These are phyloP conservation scores for Cichlasoma orientale DNA, from an alignment of 2,797 vertebrate species.

Conservation along the genomic window DNA sequence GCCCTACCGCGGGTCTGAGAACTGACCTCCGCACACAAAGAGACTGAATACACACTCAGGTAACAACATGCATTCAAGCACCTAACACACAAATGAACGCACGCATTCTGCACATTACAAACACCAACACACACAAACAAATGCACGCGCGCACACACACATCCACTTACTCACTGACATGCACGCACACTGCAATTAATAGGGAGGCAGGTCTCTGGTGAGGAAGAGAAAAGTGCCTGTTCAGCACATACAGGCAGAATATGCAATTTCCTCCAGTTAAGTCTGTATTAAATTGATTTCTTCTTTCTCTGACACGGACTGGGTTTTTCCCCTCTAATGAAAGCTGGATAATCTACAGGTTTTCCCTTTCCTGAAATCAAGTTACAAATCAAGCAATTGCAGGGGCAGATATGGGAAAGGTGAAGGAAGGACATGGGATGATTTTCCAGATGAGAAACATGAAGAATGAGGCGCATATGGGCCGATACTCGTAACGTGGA, in stretches of 20 bases:
- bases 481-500: constrained; percentile 51
- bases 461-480: constrained; percentile 61
- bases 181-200: constrained; percentile 76
- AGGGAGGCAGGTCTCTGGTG: constrained; percentile 78
- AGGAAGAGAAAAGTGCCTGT: constrained; percentile 79
- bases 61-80: constrained; percentile 23
- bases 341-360: constrained; percentile 87
- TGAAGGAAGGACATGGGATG: constrained; percentile 76
- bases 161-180: constrained; percentile 47
- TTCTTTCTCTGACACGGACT: constrained; percentile 85
- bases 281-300: constrained; percentile 90
- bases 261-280: constrained; percentile 89
- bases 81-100: constrained; percentile 27
- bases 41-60: constrained; percentile 31
- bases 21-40: constrained; percentile 66
- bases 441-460: constrained; percentile 78
- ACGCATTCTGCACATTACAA: constrained; percentile 35
- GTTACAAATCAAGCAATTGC: constrained; percentile 83
- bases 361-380: constrained; percentile 84
- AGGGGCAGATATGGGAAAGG: constrained; percentile 75
- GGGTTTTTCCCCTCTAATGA: constrained; percentile 81
- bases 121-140: constrained; percentile 59
- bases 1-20: constrained; percentile 54
- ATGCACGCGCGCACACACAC: constrained; percentile 51
- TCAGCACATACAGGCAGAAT: constrained; percentile 85